Percentiles rank a stretch among this genome's conserved stretches.
These are phyloP conservation scores for Hirtodrosophila cameraria DNA, from an alignment of 2,888 invertebrate genomes.

Conservation along the genomic window DNA sequence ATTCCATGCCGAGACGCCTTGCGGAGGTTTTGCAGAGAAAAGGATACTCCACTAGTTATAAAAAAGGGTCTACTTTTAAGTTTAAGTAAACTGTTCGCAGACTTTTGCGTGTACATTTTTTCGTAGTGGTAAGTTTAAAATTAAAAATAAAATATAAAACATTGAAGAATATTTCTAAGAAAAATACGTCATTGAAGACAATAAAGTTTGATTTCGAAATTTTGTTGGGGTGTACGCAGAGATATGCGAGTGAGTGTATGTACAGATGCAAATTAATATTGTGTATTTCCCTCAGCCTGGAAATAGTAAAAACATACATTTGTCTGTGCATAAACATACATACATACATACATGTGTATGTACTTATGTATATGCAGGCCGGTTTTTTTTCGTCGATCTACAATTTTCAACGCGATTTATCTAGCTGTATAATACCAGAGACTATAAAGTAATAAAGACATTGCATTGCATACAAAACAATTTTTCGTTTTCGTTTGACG, in stretches of 20 bases:
- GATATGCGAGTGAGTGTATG: not conserved
- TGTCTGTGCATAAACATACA: too few relatives aligned
- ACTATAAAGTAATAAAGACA: too few relatives aligned
- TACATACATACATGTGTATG: too few relatives aligned
- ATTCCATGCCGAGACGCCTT: constrained; percentile 23
- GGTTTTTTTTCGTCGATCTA: too few relatives aligned
- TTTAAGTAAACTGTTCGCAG: not conserved
- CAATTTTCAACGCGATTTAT: too few relatives aligned
- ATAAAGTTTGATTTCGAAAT: not conserved
- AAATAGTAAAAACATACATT: too few relatives aligned
- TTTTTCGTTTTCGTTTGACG: too few relatives aligned
- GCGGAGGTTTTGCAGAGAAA: constrained; percentile 1
- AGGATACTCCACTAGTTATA: not conserved
- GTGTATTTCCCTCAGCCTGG: too few relatives aligned
- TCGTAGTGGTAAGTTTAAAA: not conserved
- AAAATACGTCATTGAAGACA: not conserved
- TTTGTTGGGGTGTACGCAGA: constrained; percentile 1
- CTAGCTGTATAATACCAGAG: too few relatives aligned
- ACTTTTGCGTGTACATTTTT: constrained; percentile 3
- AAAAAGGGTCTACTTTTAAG: not conserved
- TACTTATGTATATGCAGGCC: too few relatives aligned
- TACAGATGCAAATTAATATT: too few relatives aligned
- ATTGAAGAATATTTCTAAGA: not conserved
- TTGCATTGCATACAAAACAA: too few relatives aligned
- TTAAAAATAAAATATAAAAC: not conserved